Percentiles rank a stretch among this genome's conserved stretches.
Evolutionary conservation across 2,888 invertebrate genomes (phyloP).

Genomic region (Tenthredo livida): DNA sequence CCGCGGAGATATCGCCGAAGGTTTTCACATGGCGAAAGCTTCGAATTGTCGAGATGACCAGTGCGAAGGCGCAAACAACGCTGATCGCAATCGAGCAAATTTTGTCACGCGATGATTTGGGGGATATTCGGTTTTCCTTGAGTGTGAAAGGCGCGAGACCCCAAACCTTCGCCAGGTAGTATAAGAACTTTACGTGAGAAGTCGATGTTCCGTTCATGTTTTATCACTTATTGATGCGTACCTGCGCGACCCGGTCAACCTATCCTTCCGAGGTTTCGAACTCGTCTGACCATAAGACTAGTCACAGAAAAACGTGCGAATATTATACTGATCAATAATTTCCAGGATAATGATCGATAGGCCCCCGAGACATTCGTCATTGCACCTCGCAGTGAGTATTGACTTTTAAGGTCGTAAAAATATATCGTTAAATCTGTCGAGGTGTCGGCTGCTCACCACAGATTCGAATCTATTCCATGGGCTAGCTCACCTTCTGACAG

Average conservation of each 20-base stretch:
- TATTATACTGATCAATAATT: too few species aligned
- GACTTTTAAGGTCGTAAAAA: neutral
- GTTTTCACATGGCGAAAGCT: neutral
- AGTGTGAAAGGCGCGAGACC: constrained; percentile 12
- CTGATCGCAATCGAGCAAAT: neutral
- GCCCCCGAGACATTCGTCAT: too few species aligned
- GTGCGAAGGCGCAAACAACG: neutral
- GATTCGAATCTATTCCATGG: neutral
- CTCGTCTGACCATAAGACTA: neutral
- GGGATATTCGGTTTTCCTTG: neutral
- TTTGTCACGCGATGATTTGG: neutral
- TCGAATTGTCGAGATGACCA: neutral
- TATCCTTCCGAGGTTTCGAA: neutral
- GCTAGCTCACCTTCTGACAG: neutral
- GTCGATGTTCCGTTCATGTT: neutral
- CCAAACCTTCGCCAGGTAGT: neutral
- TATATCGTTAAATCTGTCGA: neutral
- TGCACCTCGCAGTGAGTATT: neutral
- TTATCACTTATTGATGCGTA: neutral
- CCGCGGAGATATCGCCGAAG: too few species aligned
- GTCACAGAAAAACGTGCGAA: too few species aligned
- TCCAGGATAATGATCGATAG: too few species aligned
- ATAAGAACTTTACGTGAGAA: neutral
- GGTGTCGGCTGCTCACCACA: neutral
- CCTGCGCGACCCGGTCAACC: too few species aligned